Percentiles rank a stretch among this genome's conserved stretches.
phyloP scores from a whole-genome alignment of 2,113 vertebrate genomes.

The Neotoma lepida region DNA sequence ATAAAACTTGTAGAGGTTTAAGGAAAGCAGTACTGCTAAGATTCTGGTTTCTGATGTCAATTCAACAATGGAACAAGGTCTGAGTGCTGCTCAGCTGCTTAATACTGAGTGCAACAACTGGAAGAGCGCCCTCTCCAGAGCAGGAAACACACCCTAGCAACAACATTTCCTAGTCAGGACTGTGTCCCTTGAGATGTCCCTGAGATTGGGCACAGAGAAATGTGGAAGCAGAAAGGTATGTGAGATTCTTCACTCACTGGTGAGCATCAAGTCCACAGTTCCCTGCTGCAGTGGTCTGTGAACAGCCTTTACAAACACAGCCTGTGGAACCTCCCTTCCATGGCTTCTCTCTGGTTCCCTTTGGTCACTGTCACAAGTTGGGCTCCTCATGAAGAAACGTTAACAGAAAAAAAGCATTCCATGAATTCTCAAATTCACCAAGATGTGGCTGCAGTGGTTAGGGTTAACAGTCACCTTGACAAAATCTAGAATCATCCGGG shows the following conservation, averaged over 20 bases:
- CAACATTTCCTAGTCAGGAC: not conserved
- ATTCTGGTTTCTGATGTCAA: not conserved
- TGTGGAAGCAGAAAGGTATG: not conserved
- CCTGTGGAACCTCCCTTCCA: not conserved
- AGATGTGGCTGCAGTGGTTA: not conserved
- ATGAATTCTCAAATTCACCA: not conserved
- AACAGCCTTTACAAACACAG: too few relatives aligned
- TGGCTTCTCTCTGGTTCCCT: not conserved
- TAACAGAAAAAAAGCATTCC: not conserved
- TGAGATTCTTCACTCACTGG: not conserved
- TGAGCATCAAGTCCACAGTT: not conserved
- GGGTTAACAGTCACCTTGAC: not conserved
- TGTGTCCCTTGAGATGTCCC: rapidly evolving
- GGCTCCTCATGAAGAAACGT: not conserved
- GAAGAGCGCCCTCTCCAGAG: not conserved
- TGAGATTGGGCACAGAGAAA: not conserved
- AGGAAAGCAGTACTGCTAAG: not conserved
- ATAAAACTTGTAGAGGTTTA: not conserved
- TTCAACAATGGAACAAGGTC: not conserved
- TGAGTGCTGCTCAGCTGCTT: not conserved
- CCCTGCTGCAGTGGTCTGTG: too few relatives aligned
- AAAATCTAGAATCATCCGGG: not conserved
- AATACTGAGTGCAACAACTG: not conserved
- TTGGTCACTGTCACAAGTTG: not conserved
- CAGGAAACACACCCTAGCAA: not conserved